These are phyloP conservation scores for Hoplodrina blanda DNA, from an alignment of 2,888 invertebrate genomes.

Conservation along the genomic window DNA sequence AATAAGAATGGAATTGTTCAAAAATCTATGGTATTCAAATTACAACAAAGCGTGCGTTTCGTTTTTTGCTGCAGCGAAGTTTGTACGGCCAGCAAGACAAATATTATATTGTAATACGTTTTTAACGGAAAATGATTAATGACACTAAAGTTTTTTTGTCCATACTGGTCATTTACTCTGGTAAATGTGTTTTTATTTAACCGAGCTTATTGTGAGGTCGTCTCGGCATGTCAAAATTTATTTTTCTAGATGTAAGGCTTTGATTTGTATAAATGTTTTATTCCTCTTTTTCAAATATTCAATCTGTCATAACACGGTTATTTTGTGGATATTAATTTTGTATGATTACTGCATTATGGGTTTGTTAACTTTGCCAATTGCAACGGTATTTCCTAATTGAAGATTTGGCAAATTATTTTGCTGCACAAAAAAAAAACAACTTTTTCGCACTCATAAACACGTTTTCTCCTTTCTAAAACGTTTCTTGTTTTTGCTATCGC, in stretches of 20 bases:
- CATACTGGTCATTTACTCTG: conserved; percentile 47
- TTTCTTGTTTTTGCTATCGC: conserved; percentile 25
- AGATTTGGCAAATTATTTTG: conserved; percentile 35
- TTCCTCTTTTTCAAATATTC: conserved; percentile 26
- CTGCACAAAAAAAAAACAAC: conserved; percentile 2
- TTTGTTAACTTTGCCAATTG: conserved; percentile 4
- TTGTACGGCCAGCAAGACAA: conserved; percentile 49
- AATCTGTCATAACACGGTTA: conserved; percentile 42
- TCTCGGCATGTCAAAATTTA: conserved; percentile 37
- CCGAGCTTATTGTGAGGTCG: conserved; percentile 39
- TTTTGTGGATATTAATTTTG: conserved; percentile 27
- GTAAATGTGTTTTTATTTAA: conserved; percentile 53
- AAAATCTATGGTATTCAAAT: conserved; percentile 49
- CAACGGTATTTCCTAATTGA: conserved; percentile 14
- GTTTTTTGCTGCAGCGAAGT: conserved; percentile 34
- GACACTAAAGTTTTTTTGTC: conserved; percentile 50
- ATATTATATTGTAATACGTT: conserved; percentile 48
- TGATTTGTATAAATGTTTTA: conserved; percentile 29
- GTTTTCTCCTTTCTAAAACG: conserved; percentile 26
- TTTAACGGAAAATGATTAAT: conserved; percentile 62
- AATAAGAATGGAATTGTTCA: conserved; percentile 36
- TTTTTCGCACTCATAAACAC: conserved; percentile 3
- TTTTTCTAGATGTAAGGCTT: conserved; percentile 27
- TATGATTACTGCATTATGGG: conserved; percentile 14
- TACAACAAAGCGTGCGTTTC: conserved; percentile 25